Evolutionary conservation across 2,113 vertebrate genomes (phyloP).

Genomic region (Columba janthina): DNA sequence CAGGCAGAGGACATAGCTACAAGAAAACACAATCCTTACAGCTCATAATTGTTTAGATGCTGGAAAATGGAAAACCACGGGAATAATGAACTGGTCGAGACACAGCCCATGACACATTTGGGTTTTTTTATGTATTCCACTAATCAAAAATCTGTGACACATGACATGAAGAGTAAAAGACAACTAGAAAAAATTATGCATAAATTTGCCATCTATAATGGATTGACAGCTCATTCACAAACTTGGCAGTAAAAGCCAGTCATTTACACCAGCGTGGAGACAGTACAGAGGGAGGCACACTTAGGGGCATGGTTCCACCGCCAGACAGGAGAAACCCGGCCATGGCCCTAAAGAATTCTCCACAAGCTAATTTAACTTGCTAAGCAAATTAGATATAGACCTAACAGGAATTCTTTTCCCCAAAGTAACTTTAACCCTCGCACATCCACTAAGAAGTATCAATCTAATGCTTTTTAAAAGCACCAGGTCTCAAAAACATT

Average conservation of each 20-base stretch:
- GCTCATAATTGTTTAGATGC: not conserved
- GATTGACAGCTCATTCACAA: not conserved
- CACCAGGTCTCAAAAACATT: conserved; percentile 4
- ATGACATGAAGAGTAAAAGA: not conserved
- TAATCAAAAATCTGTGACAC: not conserved
- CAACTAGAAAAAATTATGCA: not conserved
- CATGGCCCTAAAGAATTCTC: not conserved
- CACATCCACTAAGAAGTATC: not conserved
- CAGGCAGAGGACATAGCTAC: not conserved
- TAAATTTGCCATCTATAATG: not conserved
- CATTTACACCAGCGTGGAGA: not conserved
- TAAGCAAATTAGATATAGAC: not conserved
- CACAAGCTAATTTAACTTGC: not conserved
- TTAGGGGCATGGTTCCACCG: not conserved
- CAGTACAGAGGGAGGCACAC: not conserved
- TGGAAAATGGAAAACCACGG: not conserved
- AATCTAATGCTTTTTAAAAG: not conserved
- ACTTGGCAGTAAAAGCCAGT: not conserved
- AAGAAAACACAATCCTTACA: not conserved
- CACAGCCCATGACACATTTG: not conserved
- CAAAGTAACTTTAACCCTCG: not conserved
- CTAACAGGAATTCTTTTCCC: not conserved
- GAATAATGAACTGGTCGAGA: not conserved
- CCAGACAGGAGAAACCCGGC: not conserved
- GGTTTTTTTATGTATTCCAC: not conserved